phyloP scores from a whole-genome alignment of 2,113 vertebrate species.

The Corydoras sp. region DNA sequence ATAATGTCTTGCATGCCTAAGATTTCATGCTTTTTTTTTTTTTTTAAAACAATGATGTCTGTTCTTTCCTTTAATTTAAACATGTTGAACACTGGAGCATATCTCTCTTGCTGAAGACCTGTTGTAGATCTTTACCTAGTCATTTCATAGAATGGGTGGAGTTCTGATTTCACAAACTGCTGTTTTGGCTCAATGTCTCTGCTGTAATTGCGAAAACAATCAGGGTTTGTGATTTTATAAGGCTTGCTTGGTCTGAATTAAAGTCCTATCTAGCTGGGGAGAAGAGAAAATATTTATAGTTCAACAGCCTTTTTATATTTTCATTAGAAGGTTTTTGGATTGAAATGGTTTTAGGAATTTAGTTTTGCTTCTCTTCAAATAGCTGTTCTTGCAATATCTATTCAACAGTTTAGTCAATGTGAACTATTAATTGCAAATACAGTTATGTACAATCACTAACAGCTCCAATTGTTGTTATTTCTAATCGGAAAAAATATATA shows the following conservation, averaged over 20 bases:
- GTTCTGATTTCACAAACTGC: conserved; percentile 52
- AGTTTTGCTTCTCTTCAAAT: conserved; percentile 41
- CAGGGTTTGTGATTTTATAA: conserved; percentile 61
- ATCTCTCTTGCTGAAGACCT: conserved; percentile 35
- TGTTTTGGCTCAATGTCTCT: conserved; percentile 47
- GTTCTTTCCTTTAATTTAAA: conserved; percentile 40
- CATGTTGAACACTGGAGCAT: conserved; percentile 35
- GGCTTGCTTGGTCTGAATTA: conserved; percentile 68
- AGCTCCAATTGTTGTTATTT: not conserved
- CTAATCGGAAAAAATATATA: no score
- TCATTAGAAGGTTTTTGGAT: conserved; percentile 46
- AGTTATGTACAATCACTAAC: conserved; percentile 24
- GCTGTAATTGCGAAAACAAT: conserved; percentile 52
- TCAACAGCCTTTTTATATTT: conserved; percentile 45
- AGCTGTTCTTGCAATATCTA: conserved; percentile 44
- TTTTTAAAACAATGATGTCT: not conserved
- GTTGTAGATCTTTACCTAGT: conserved; percentile 42
- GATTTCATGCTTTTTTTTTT: conserved; percentile 33
- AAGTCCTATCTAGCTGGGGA: conserved; percentile 57
- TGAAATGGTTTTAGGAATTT: conserved; percentile 49
- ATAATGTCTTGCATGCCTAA: conserved; percentile 41
- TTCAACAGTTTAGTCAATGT: conserved; percentile 32
- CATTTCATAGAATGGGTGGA: conserved; percentile 50
- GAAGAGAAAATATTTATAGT: conserved; percentile 42
- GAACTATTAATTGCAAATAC: conserved; percentile 22